Evolutionary conservation across 2,113 vertebrate species (phyloP).

Genomic region (Colius striatus): DNA sequence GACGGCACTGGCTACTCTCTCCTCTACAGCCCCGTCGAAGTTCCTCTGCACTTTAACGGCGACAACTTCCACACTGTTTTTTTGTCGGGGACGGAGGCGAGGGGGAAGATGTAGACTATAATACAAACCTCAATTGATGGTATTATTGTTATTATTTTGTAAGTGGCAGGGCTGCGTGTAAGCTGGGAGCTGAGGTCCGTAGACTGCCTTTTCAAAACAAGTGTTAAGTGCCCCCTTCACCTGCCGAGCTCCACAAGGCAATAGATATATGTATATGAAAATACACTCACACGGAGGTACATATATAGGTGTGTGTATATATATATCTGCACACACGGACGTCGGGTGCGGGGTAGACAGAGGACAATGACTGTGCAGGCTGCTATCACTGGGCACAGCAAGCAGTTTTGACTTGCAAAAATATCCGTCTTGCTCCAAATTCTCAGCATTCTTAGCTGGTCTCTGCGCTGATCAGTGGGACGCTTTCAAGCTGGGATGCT

Average conservation of each 20-base stretch:
- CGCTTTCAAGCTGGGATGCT: background rate
- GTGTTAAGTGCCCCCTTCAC: background rate
- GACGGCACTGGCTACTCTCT: background rate
- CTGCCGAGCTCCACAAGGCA: background rate
- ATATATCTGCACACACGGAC: fast-evolving
- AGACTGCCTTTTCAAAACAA: background rate
- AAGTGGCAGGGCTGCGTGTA: background rate
- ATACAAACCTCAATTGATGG: fast-evolving
- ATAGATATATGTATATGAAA: background rate
- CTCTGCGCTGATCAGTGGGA: background rate
- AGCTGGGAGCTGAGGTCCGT: background rate
- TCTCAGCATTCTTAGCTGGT: background rate
- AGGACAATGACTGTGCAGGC: background rate
- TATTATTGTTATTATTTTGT: background rate
- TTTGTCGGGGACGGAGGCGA: fast-evolving
- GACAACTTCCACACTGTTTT: background rate
- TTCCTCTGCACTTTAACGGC: background rate
- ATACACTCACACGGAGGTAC: fast-evolving
- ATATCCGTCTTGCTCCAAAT: background rate
- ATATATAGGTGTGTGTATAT: no score
- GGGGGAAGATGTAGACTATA: background rate
- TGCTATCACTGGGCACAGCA: background rate
- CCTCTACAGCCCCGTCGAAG: background rate
- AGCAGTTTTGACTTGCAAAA: background rate
- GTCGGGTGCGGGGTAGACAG: fast-evolving